Base-by-base conservation (phyloP, 2,797 vertebrate genomes). In the Diglossa cyanea region DNA sequence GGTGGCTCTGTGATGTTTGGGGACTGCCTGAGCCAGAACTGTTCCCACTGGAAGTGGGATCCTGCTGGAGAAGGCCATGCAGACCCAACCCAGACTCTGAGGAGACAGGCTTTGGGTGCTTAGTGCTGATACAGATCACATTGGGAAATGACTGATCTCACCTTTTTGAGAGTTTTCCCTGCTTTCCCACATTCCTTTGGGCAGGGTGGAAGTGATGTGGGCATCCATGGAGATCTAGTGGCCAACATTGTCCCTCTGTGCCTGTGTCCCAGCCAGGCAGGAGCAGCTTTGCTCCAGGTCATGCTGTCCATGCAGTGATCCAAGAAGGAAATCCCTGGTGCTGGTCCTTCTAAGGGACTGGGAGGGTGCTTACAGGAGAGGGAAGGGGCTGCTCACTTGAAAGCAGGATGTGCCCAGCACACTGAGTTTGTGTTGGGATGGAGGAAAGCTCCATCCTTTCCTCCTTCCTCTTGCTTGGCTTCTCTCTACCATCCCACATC, bases 1-100 rank as follows among this genome's bases (percentile, higher is more conserved):
- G 55, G 51, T 54, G 44, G 18, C 72, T 70, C 24, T 72, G 4
- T 48, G 93, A 67, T 23, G 30, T 91, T 88, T 94, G 90, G 76
- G 48, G 86, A 90, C 66, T 35, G 57, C 71, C 57, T 54, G 83
- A 97, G 74, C 88, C 88, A 83, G 89, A 71, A 10, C 93, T 91
- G 44, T 81, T 97, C 96, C 94, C 40, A 83, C 20, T 65, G 51
- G 83, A 67, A 79, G 55, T 10, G 90, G 71, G 93, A 88, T 94
- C 94, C 90, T 81, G 81, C 48, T 72, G 57, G 40, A 62, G 18
- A 12, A 13, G 24, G 28, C 45, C 48, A 8, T 8, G 57, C 48
- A 62, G 33, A 23, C 57, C 48, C 53, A 37, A 45, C 47, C 47
- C 40, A 40, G 40, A 40, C 40, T 40, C 39, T 40, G 40, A 40